phyloP scores from a whole-genome alignment of 92 coral and sea anemone species.

The Pocillopora meandrina region DNA sequence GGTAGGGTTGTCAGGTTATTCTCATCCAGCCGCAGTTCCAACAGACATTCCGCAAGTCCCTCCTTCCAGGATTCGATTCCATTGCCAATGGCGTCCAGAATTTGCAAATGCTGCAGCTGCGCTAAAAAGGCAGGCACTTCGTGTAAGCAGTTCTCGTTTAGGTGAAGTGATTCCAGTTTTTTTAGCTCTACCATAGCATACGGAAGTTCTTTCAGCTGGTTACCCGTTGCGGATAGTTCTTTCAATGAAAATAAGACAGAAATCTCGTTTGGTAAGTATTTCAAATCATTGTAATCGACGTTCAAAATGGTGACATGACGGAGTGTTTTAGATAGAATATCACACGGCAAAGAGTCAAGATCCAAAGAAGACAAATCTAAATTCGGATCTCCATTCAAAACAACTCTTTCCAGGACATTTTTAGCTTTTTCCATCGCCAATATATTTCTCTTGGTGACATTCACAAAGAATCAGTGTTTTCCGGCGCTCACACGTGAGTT shows the following conservation, averaged over 20 bases:
- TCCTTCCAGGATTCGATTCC: constrained; percentile 50
- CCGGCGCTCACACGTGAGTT: no score
- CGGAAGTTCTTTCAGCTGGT: constrained; percentile 70
- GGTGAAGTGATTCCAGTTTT: constrained; percentile 57
- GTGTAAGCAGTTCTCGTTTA: constrained; percentile 77
- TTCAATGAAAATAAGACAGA: constrained; percentile 52
- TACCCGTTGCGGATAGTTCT: constrained; percentile 82
- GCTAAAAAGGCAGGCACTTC: constrained; percentile 67
- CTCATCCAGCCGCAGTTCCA: constrained; percentile 85
- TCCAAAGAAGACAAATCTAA: constrained; percentile 68
- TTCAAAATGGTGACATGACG: constrained; percentile 48
- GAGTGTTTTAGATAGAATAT: constrained; percentile 49
- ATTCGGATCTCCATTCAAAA: constrained; percentile 18
- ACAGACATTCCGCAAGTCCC: constrained; percentile 51
- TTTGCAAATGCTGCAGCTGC: constrained; percentile 52
- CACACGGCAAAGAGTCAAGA: constrained; percentile 52
- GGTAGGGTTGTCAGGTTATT: constrained; percentile 71
- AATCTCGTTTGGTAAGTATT: constrained; percentile 63
- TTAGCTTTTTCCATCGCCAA: constrained; percentile 52
- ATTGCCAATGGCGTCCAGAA: constrained; percentile 76
- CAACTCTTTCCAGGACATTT: constrained; percentile 39
- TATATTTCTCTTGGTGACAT: no score
- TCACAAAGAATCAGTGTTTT: no score
- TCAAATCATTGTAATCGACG: constrained; percentile 84
- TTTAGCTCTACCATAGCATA: constrained; percentile 47